phyloP scores from a whole-genome alignment of 2,113 vertebrate genomes.

The Upupa epops region DNA sequence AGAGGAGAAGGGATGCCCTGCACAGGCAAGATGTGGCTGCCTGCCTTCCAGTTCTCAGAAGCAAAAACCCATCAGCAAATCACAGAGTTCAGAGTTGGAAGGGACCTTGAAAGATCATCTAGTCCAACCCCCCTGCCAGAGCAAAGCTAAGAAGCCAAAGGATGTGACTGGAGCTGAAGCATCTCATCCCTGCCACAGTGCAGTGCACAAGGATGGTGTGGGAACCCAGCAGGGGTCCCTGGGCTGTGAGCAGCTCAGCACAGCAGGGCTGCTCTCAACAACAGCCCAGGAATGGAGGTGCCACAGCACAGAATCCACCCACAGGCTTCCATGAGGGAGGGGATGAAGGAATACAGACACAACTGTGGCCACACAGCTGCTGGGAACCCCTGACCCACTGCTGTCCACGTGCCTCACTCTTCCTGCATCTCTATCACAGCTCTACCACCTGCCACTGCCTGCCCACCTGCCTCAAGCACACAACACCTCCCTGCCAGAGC shows the following conservation, averaged over 20 bases:
- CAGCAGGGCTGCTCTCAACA: not conserved
- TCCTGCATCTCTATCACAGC: not conserved
- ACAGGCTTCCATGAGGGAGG: rapidly evolving
- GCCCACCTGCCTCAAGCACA: not conserved
- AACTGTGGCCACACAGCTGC: rapidly evolving
- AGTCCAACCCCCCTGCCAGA: too few relatives aligned
- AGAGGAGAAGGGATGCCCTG: not conserved
- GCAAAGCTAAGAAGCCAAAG: not conserved
- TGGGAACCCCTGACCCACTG: not conserved
- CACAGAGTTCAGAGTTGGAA: too few relatives aligned
- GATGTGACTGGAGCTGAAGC: not conserved
- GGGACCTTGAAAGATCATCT: too few relatives aligned
- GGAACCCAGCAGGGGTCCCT: not conserved
- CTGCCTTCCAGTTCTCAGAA: not conserved
- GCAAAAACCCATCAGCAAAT: not conserved
- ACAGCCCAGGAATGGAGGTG: not conserved
- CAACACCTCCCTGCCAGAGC: rapidly evolving
- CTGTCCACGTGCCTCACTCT: not conserved
- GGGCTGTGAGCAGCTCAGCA: not conserved
- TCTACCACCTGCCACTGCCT: not conserved
- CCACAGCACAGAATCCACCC: rapidly evolving
- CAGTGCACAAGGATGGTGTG: rapidly evolving
- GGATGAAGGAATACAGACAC: not conserved
- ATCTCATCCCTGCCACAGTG: not conserved
- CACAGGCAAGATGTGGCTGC: rapidly evolving